A percentile compares a stretch with the other conserved stretches of the same genome.
These are phyloP conservation scores for Manis crassicaudata DNA, from an alignment of 2,797 vertebrate species.

Conservation along the genomic window DNA sequence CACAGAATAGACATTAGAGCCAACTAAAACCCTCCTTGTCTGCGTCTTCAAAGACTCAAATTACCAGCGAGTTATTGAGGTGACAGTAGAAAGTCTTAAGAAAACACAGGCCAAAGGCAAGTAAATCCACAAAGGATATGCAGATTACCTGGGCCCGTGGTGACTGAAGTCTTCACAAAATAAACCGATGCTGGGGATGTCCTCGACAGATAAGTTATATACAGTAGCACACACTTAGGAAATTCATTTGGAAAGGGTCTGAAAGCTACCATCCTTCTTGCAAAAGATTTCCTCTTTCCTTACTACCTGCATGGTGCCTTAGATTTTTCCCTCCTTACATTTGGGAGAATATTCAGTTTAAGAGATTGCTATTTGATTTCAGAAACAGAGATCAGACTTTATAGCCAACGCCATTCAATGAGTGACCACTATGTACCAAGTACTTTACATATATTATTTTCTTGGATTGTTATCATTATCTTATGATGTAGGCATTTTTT, in stretches of 20 bases:
- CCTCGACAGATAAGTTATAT: not conserved
- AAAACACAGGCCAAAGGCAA: not conserved
- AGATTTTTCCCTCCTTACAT: not conserved
- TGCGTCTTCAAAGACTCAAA: slow-evolving; percentile 58
- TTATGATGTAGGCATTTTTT: not conserved
- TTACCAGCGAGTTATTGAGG: slow-evolving; percentile 27
- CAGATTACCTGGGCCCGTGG: not conserved
- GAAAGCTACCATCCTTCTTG: not conserved
- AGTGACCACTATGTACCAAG: not conserved
- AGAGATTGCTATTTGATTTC: slow-evolving; percentile 1
- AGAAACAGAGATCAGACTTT: not conserved
- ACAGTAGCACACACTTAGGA: fast-evolving
- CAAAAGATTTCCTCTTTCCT: not conserved
- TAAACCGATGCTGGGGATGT: not conserved
- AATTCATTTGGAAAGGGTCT: not conserved
- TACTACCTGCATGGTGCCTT: not conserved
- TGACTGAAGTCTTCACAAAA: not conserved
- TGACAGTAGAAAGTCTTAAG: not conserved
- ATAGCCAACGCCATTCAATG: not conserved
- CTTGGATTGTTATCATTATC: not conserved
- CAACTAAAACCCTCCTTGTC: slow-evolving; percentile 49
- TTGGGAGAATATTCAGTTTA: not conserved
- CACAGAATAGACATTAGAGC: slow-evolving; percentile 18
- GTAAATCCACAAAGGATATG: not conserved
- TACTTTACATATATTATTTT: not conserved